Evolutionary conservation across 2,888 invertebrate species (phyloP).

Genomic region (Vesta saturnalis): DNA sequence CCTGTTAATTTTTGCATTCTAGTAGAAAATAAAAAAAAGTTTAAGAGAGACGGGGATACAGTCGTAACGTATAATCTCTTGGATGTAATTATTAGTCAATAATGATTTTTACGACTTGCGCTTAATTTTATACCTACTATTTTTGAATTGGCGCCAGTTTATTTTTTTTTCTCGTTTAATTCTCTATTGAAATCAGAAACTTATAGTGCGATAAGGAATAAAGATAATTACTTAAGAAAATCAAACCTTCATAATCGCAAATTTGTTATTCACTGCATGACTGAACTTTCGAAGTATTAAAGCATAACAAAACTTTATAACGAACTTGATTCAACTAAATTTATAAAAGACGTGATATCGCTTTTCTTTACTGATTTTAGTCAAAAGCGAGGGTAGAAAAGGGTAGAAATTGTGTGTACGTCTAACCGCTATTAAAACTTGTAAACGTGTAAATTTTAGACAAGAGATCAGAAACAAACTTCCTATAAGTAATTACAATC

Average conservation of each 20-base stretch:
- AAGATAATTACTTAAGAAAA: slow-evolving; percentile 44
- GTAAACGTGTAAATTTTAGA: slow-evolving; percentile 58
- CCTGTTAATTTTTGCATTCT: slow-evolving; percentile 36
- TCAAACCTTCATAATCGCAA: slow-evolving; percentile 56
- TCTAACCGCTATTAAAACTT: slow-evolving; percentile 25
- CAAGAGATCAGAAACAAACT: slow-evolving; percentile 62
- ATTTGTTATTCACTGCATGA: slow-evolving; percentile 61
- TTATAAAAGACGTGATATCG: slow-evolving; percentile 15
- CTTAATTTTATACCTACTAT: slow-evolving; percentile 55
- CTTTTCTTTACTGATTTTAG: slow-evolving; percentile 20
- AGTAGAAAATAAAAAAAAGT: background rate
- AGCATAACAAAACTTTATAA: slow-evolving; percentile 58
- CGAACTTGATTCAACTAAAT: slow-evolving; percentile 46
- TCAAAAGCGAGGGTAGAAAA: slow-evolving; percentile 20
- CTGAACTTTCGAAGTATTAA: slow-evolving; percentile 60
- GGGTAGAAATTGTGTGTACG: slow-evolving; percentile 23
- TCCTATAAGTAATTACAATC: slow-evolving; percentile 62
- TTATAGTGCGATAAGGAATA: slow-evolving; percentile 19
- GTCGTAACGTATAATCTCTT: slow-evolving; percentile 47
- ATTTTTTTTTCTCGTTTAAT: slow-evolving; percentile 16
- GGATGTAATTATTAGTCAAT: slow-evolving; percentile 56
- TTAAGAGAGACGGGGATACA: background rate
- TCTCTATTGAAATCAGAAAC: background rate
- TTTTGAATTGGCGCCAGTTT: slow-evolving; percentile 52
- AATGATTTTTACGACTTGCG: slow-evolving; percentile 55